These are phyloP conservation scores for Schlechtendalia chinensis DNA, from an alignment of 1,140 invertebrate species.

Conservation along the genomic window DNA sequence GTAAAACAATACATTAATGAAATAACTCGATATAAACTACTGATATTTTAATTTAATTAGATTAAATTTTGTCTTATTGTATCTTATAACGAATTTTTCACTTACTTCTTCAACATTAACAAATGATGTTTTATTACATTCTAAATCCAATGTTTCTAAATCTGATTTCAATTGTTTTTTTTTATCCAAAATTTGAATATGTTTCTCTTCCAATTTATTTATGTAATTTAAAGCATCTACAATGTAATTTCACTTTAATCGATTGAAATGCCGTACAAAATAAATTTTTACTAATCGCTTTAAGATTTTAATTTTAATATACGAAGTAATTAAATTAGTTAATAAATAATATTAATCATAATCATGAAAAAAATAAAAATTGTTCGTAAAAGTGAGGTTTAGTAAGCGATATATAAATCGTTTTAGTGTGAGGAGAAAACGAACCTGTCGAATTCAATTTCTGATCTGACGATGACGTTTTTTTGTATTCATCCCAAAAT, in stretches of 20 bases:
- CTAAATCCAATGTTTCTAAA: constrained; percentile 9
- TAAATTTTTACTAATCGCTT: too few relatives aligned
- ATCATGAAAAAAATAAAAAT: too few relatives aligned
- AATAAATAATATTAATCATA: too few relatives aligned
- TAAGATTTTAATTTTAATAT: too few relatives aligned
- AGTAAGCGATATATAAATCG: not conserved
- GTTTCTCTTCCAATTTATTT: not conserved
- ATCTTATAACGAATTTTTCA: not conserved
- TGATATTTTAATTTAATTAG: not conserved
- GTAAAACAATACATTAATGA: not conserved
- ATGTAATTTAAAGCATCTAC: not conserved
- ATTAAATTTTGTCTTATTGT: not conserved
- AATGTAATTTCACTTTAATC: not conserved
- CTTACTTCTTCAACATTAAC: constrained; percentile 8
- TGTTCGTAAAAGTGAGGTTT: not conserved
- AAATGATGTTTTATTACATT: not conserved
- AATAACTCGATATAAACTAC: not conserved
- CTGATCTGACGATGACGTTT: not conserved
- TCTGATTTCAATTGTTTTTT: constrained; percentile 11
- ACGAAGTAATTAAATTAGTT: too few relatives aligned
- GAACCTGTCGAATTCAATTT: not conserved
- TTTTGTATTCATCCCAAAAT: constrained; percentile 1
- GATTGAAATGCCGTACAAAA: not conserved
- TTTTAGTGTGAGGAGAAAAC: not conserved
- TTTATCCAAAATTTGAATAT: not conserved